Conservation (phyloP, 23 tunicate genomes). For the Oikopleura dioica region DNA sequence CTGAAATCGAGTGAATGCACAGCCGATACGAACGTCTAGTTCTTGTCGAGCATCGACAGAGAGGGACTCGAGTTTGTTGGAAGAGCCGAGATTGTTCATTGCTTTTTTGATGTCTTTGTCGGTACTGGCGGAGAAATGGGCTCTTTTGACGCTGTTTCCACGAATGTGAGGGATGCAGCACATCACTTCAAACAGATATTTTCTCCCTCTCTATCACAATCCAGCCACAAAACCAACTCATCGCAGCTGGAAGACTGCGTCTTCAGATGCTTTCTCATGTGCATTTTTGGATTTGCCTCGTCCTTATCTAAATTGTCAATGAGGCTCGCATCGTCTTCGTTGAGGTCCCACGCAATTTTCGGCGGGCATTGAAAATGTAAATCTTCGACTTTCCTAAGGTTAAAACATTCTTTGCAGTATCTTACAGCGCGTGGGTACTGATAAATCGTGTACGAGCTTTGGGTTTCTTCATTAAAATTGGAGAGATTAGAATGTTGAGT, state of each 20-base stretch:
- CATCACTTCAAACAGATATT: constrained; percentile 96
- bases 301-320: too few species aligned
- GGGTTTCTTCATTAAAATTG: too few species aligned
- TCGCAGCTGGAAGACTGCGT: not conserved
- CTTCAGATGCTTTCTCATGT: constrained; percentile 18
- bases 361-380: too few species aligned
- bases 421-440: too few species aligned
- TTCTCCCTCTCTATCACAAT: constrained; percentile 98
- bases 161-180: constrained; percentile 17
- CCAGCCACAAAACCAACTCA: constrained; percentile 58
- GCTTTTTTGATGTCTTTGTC: constrained; percentile 89
- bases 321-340: too few species aligned
- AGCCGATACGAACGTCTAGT: constrained; percentile 71
- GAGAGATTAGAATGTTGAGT: too few species aligned
- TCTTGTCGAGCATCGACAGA: constrained; percentile 95
- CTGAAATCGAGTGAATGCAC: constrained; percentile 97
- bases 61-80: constrained; percentile 68
- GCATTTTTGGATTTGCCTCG: constrained; percentile 89
- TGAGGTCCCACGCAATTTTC: too few species aligned
- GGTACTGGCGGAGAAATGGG: constrained; percentile 76
- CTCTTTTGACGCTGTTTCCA: constrained; percentile 30
- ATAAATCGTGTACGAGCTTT: too few species aligned
- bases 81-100: constrained; percentile 33
- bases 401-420: too few species aligned
- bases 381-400: too few species aligned